A percentile compares a stretch with the other conserved stretches of the same genome.
phyloP scores from a whole-genome alignment of 64 coral and sea anemone genomes.

The Pocillopora damicornis region DNA sequence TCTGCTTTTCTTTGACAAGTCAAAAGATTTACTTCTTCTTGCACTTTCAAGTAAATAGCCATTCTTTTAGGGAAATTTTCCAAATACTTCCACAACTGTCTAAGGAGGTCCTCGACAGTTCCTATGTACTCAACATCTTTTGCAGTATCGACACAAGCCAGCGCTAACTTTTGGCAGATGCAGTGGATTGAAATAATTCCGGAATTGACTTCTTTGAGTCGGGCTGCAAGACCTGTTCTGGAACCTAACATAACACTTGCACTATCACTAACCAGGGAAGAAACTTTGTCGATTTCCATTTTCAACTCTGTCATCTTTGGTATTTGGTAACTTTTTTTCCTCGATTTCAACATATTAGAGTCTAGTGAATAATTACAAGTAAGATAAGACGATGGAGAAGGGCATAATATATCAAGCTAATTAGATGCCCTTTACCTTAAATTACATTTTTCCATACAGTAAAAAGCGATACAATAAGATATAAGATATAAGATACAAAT shows the following conservation, averaged over 20 bases:
- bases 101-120: slow-evolving; percentile 32
- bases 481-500: too few species aligned
- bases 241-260: slow-evolving; percentile 51
- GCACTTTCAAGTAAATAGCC: slow-evolving; percentile 48
- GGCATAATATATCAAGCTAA: too few species aligned
- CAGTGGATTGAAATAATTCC: slow-evolving; percentile 46
- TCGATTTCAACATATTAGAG: too few species aligned
- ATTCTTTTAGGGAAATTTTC: slow-evolving; percentile 48
- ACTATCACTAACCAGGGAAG: slow-evolving; percentile 38
- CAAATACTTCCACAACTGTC: slow-evolving; percentile 43
- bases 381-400: too few species aligned
- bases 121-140: slow-evolving; percentile 45
- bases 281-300: slow-evolving; percentile 23
- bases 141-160: slow-evolving; percentile 46
- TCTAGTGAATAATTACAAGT: too few species aligned
- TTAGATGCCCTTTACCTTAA: too few species aligned
- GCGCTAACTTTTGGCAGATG: slow-evolving; percentile 53
- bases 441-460: too few species aligned
- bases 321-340: too few species aligned
- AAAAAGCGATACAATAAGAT: too few species aligned
- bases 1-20: slow-evolving; percentile 34
- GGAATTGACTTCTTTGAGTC: slow-evolving; percentile 23
- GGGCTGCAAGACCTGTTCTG: slow-evolving; percentile 42
- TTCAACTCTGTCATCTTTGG: slow-evolving; percentile 21
- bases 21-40: slow-evolving; percentile 43